These are phyloP conservation scores for Parazoanthus swiftii DNA, from an alignment of 92 coral and sea anemone genomes.

Conservation along the genomic window DNA sequence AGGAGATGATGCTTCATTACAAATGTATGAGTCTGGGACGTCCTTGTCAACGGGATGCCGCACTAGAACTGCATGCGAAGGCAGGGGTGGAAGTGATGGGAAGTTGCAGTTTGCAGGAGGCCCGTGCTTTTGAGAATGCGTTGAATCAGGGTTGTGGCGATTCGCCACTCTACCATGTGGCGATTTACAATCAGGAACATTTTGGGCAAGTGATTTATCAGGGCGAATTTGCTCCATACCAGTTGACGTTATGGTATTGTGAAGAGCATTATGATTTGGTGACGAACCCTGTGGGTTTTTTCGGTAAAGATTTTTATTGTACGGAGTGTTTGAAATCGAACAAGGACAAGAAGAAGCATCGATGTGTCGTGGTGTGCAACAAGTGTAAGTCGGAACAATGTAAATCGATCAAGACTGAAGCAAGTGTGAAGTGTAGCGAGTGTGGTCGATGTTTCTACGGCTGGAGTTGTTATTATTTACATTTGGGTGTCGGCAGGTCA, in stretches of 20 bases:
- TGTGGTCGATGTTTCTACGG: background rate
- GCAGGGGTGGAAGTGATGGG: too few species aligned
- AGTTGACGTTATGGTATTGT: background rate
- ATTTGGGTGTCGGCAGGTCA: background rate
- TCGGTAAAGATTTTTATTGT: background rate
- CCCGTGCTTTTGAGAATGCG: too few species aligned
- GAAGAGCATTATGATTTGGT: slow-evolving; percentile 7
- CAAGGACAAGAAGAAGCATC: background rate
- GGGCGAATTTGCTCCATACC: background rate
- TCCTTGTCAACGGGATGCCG: too few species aligned
- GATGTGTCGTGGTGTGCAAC: background rate
- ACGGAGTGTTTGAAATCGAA: background rate
- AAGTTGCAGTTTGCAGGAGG: too few species aligned
- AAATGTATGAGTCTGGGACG: too few species aligned
- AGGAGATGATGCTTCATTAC: too few species aligned
- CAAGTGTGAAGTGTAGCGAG: background rate
- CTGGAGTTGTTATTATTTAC: background rate
- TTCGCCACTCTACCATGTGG: background rate
- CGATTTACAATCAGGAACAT: slow-evolving; percentile 8
- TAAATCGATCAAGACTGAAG: background rate
- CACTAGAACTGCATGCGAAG: too few species aligned
- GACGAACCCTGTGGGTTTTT: background rate
- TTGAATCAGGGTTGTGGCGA: too few species aligned
- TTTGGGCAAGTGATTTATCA: slow-evolving; percentile 1
- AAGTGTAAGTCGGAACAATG: background rate